A percentile compares a stretch with the other conserved stretches of the same genome.
Conservation (phyloP, 2,888 invertebrate genomes). For the Byasa hedistus region DNA sequence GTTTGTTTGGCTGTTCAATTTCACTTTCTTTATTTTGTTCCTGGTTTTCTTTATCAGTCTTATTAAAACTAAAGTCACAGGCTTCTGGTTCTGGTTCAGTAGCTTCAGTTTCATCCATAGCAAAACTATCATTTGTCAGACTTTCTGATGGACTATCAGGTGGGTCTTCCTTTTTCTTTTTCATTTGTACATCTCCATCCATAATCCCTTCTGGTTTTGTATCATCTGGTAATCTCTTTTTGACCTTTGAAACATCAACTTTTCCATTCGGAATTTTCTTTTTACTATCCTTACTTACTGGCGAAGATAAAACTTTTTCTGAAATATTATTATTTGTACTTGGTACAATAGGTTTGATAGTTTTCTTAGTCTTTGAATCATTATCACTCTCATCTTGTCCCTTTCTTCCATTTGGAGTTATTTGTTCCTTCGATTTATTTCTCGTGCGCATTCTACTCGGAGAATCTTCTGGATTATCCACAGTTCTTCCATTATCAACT, state of each 20-base stretch:
- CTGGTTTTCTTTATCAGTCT: constrained; percentile 64
- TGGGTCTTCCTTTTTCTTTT: constrained; percentile 76
- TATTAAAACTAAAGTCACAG: constrained; percentile 74
- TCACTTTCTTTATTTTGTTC: constrained; percentile 66
- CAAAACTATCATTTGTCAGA: constrained; percentile 91
- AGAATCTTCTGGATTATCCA: constrained; percentile 87
- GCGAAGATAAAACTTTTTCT: constrained; percentile 66
- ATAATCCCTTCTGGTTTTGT: constrained; percentile 80
- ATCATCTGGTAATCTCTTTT: constrained; percentile 79
- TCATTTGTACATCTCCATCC: constrained; percentile 81
- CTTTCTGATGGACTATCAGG: constrained; percentile 91
- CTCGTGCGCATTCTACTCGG: constrained; percentile 94
- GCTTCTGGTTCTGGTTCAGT: constrained; percentile 73
- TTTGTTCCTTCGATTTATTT: constrained; percentile 89
- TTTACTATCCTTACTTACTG: constrained; percentile 65
- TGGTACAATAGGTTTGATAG: constrained; percentile 59
- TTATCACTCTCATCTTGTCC: constrained; percentile 73
- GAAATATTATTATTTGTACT: constrained; percentile 67
- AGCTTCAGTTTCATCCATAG: constrained; percentile 84
- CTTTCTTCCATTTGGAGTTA: constrained; percentile 74
- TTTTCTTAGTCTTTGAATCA: constrained; percentile 68
- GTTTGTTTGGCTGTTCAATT: constrained; percentile 53
- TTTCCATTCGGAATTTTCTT: constrained; percentile 74
- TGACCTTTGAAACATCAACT: constrained; percentile 78
- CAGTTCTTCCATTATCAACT: constrained; percentile 89